Base-by-base conservation (phyloP, 2,888 invertebrate species). In the Panopea generosa region DNA sequence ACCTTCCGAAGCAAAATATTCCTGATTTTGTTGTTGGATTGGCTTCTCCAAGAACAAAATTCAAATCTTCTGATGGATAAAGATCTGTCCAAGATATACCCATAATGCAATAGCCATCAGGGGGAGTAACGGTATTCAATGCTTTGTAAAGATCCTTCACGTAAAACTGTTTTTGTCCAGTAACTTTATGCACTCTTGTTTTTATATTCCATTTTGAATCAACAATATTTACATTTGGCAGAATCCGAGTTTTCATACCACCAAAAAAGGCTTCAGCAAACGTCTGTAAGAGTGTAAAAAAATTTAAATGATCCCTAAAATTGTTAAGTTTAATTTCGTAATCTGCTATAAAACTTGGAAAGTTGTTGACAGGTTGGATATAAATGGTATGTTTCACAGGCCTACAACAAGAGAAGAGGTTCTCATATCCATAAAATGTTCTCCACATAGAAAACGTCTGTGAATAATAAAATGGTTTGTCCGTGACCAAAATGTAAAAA, bases 71-170 rank as follows among this genome's bases (percentile, higher is more conserved):
- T 38, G 77, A 81, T 22, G 91, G 91, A 76, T 90, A 92, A 6
- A 91, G 82, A 70, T 92, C 92, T 14, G 90, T 90, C 91, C 91
- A 91, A 2, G 84, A 82, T 11, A 91, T 73, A n/a, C 91, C 92
- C 57, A 91, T 76, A 24, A 90, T 86, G 56, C 89, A 88, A 55
- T 82, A 81, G 2, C 87, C 89, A 84, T 91, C 86, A 38, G 69
- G 62, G 7, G 91, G 91, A 11, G 83, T 75, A 11, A 81, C 55
- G 27, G 74, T 84, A 40, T 82, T 71, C 24, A 92, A 76, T 22
- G 76, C 68, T 1, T 77, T 77, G 66, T 84, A 85, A 45, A 91
- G 84, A 70, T 90, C 89, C 16, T 68, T 76, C 1, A 88, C 90
- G 50, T 86, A 78, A 53, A 83, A 84, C 61, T 91, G 91, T 61